These are phyloP conservation scores for Microctenopoma stevenorrisi DNA, from an alignment of 2,797 vertebrate genomes.

Conservation along the genomic window DNA sequence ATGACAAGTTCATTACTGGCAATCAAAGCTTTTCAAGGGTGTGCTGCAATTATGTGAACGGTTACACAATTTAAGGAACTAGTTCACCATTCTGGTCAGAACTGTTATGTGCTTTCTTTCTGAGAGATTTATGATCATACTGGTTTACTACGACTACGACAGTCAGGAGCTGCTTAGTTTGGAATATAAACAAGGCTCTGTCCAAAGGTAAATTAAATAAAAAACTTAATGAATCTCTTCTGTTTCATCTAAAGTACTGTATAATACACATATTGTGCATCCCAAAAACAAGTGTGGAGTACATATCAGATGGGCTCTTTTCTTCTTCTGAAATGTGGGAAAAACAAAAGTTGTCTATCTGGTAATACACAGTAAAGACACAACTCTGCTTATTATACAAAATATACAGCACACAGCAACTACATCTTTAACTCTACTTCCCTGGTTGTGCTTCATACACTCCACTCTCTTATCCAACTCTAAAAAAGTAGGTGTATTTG, in stretches of 20 bases:
- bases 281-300: no score
- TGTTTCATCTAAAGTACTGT: neutral
- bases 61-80: neutral
- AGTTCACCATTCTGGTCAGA: neutral
- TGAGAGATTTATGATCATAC: neutral
- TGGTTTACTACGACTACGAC: no score
- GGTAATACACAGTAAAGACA: neutral
- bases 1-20: neutral
- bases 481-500: neutral
- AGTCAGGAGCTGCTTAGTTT: neutral
- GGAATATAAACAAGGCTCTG: no score
- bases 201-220: no score
- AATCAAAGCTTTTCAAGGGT: neutral
- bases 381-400: neutral
- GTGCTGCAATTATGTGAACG: constrained; percentile 1
- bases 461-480: neutral
- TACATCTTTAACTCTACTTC: no score
- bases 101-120: neutral
- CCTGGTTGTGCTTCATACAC: neutral
- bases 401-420: neutral
- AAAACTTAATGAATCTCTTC: neutral
- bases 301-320: no score
- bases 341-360: neutral
- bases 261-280: no score
- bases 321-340: no score